These are phyloP conservation scores for Oryctolagus cuniculus DNA, from an alignment of 2,113 vertebrate species.

Conservation along the genomic window DNA sequence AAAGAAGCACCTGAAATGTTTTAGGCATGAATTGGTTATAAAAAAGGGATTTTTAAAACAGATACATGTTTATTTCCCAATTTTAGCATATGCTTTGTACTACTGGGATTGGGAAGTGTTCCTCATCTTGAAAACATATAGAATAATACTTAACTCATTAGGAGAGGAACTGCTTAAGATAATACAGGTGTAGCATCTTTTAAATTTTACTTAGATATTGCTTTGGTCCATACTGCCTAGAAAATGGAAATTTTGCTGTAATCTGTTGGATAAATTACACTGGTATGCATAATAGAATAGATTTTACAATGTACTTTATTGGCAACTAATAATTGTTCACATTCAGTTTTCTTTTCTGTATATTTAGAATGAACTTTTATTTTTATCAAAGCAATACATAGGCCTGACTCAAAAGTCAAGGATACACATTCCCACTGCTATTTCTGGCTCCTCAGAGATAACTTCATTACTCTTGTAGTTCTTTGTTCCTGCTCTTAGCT, in stretches of 20 bases:
- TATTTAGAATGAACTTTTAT: conserved; percentile 14
- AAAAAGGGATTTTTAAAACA: not conserved
- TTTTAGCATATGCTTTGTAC: not conserved
- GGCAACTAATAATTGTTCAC: not conserved
- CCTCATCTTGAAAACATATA: not conserved
- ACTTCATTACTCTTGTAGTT: not conserved
- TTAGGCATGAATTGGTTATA: not conserved
- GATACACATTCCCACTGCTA: not conserved
- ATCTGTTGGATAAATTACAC: not conserved
- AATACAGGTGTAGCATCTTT: not conserved
- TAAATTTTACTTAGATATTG: not conserved
- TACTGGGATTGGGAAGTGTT: rapidly evolving
- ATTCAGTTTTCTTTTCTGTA: not conserved
- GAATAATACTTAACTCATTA: not conserved
- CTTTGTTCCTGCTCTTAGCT: not conserved
- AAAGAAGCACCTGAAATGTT: not conserved
- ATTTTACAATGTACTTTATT: not conserved
- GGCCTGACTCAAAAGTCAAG: conserved; percentile 12
- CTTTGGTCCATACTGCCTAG: not conserved
- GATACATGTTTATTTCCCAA: not conserved
- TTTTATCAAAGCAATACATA: conserved; percentile 41
- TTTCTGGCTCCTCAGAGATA: not conserved
- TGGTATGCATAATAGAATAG: not conserved
- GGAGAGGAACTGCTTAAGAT: not conserved
- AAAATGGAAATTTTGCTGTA: not conserved